phyloP scores from a whole-genome alignment of 2,113 vertebrate genomes.

The Hipposideros armiger region DNA sequence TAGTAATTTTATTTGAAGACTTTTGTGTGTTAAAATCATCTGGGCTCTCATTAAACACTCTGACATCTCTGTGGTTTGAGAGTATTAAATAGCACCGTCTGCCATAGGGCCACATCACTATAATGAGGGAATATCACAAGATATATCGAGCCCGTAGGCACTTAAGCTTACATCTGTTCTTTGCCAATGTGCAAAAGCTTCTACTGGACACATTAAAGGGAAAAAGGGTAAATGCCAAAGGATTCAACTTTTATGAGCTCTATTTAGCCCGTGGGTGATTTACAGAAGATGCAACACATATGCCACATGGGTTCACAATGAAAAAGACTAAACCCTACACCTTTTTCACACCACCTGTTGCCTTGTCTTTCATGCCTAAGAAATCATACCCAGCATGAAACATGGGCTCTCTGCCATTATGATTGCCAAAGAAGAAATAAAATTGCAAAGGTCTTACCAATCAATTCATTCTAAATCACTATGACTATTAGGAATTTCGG shows the following conservation, averaged over 20 bases:
- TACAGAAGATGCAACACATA: not conserved
- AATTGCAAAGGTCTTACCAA: not conserved
- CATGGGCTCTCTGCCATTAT: not conserved
- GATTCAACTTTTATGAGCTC: not conserved
- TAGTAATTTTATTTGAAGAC: not conserved
- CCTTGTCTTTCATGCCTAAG: not conserved
- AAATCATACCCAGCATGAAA: not conserved
- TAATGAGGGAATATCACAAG: not conserved
- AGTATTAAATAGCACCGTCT: not conserved
- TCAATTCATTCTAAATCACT: constrained; percentile 41
- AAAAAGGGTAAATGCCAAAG: not conserved
- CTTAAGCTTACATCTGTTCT: constrained; percentile 14
- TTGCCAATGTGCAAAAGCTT: not conserved
- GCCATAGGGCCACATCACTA: not conserved
- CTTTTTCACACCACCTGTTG: not conserved
- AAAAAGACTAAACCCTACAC: not conserved
- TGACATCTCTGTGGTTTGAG: not conserved
- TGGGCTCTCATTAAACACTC: not conserved
- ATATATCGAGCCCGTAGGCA: not conserved
- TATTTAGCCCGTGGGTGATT: not conserved
- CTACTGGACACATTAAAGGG: not conserved
- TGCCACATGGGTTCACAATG: not conserved
- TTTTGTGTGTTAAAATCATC: not conserved
- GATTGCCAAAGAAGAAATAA: constrained; percentile 30
- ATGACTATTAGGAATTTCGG: not conserved